phyloP scores from a whole-genome alignment of 2,113 vertebrate genomes.

The Planiliza haematocheilus region DNA sequence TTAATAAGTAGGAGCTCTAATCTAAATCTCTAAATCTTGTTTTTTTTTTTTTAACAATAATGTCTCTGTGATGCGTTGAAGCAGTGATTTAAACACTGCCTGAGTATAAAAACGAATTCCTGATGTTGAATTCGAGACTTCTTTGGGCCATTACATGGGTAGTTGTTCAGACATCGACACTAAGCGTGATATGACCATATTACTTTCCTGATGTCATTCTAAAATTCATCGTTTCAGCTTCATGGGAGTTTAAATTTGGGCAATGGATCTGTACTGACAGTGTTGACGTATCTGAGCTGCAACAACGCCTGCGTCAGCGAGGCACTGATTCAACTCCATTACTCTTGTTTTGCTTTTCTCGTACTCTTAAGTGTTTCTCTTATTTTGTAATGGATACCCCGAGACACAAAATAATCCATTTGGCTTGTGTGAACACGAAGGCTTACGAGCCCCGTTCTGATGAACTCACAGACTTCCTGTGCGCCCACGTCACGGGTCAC shows the following conservation, averaged over 20 bases:
- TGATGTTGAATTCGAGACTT: not conserved
- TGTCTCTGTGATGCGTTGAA: not conserved
- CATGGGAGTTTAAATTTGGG: not conserved
- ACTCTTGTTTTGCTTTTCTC: not conserved
- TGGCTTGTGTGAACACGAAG: not conserved
- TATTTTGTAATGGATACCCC: not conserved
- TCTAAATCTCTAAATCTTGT: not conserved
- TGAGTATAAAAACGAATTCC: not conserved
- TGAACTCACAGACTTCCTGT: constrained; percentile 4
- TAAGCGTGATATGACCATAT: not conserved
- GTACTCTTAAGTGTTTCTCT: too few relatives aligned
- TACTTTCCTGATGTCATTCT: not conserved
- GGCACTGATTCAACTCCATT: not conserved
- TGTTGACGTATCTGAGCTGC: too few relatives aligned
- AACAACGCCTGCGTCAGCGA: not conserved
- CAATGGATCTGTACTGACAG: not conserved
- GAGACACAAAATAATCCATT: not conserved
- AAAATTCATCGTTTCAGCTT: not conserved
- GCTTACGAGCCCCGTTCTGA: not conserved
- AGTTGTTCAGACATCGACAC: not conserved
- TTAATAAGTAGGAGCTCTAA: not conserved
- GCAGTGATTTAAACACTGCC: not conserved
- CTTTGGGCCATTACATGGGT: not conserved
- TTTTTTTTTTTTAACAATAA: not conserved
- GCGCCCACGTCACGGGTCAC: not conserved